Base-by-base conservation (phyloP, 1,140 invertebrate species). In the Zaprionus ghesquierei region DNA sequence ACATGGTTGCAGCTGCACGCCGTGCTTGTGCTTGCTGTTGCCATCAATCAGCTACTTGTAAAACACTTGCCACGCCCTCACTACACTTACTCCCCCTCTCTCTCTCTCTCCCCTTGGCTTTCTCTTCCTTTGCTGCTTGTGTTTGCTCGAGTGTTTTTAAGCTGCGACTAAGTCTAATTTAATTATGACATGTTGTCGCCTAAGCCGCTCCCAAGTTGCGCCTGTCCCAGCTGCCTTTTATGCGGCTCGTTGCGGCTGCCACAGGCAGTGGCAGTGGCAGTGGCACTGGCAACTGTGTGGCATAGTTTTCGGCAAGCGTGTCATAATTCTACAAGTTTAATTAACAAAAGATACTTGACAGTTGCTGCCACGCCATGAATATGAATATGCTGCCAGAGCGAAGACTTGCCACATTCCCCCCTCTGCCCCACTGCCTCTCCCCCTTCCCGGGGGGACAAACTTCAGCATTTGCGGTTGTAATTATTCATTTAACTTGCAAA, bases 321-420 rank as follows among this genome's bases (percentile, higher is more conserved):
- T 84, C 80, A 89, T 89, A 89, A 89, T 89, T 89, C 80, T 78
- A 89, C 79, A 89, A 89, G 84, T 89, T 89, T 89, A 89, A 89
- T 89, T 89, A 89, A 89, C 84, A 84, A 89, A 89, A 89, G 84
- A 87, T 87, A 82, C 84, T 86, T 89, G 82, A 86, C 82, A 86
- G 79, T 87, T 87, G 62, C 80, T 84, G 81, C 62, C 80, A 59
- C 50, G 77, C 69, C 74, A 79, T 79, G 79, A 71, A 66, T 61
- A 60, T 72, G 69, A 75, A 77, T 77, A 81, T 81, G 79, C 69
- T 59, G 27, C 41, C 31, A 25, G 55, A 38, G 33, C 27, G 50
- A n/a, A n/a, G n/a, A n/a, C n/a, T n/a, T n/a, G 29, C 6, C 29
- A 9, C 9, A 2, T 31, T 31, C 31, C 9, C 49, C 13, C 20